Evolutionary conservation across 2,113 vertebrate genomes (phyloP).

Genomic region (Corythornis vintsioides): DNA sequence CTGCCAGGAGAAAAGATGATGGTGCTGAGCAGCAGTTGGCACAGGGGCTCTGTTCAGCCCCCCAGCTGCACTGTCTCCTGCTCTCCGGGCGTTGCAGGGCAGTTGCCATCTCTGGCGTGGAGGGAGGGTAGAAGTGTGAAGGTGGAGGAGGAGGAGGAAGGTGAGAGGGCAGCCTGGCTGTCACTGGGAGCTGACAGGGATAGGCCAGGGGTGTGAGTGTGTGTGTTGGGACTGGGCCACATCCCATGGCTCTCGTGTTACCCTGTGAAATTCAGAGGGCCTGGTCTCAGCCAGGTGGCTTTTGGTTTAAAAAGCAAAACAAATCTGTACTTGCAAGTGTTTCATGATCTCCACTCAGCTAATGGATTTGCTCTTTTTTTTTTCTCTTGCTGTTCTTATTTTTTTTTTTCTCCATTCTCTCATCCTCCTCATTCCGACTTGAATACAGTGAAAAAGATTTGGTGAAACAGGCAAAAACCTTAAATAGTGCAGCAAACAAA

Average conservation of each 20-base stretch:
- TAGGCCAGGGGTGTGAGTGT: background rate
- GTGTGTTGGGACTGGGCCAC: background rate
- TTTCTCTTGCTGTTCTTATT: slow-evolving; percentile 65
- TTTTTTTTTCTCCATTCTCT: slow-evolving; percentile 28
- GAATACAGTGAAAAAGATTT: slow-evolving; percentile 91
- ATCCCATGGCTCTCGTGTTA: background rate
- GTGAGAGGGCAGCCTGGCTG: background rate
- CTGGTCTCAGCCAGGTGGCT: background rate
- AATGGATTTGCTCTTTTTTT: slow-evolving; percentile 70
- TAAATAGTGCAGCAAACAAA: slow-evolving; percentile 92
- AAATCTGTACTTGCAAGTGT: background rate
- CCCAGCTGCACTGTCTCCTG: no score
- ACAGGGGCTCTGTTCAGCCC: background rate
- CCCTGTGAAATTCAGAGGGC: background rate
- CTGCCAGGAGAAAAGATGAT: background rate
- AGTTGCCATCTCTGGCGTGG: no score
- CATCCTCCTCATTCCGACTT: slow-evolving; percentile 55
- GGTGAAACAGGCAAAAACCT: slow-evolving; percentile 96
- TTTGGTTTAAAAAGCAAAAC: background rate
- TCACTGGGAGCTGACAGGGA: background rate
- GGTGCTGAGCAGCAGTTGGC: no score
- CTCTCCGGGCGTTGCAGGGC: no score
- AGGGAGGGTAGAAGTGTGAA: background rate
- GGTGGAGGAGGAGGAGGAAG: background rate
- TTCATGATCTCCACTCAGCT: background rate